Base-by-base conservation (phyloP, 2,888 invertebrate species). In the Chrysolina oricalcia region DNA sequence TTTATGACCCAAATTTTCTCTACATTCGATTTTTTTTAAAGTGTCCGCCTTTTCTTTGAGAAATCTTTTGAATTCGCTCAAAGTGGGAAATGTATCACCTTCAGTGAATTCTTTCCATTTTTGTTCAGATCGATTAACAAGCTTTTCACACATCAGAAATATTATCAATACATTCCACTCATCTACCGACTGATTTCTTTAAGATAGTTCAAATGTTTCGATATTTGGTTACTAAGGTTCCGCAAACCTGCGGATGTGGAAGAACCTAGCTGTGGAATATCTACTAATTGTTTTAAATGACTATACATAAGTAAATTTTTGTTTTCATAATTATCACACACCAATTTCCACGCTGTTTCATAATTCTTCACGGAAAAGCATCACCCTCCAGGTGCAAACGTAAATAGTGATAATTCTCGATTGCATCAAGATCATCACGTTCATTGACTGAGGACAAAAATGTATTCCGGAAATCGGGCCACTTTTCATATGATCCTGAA, bases 121-220 rank as follows among this genome's bases (percentile, higher is more conserved):
- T 17, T 50, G 46, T 43, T 71, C 59, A 59, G n/a, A 56, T 17
- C 43, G 53, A 3, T 27, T 23, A 21, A 35, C 70, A 40, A 70
- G 43, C 27, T 59, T 70, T 23, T 43, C 71, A 71, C 63, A 63
- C 19, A 71, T 50, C 8, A 71, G 19, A 50, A 64, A 64, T 46
- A 65, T 65, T 13, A 71, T n/a, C 27, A 71, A 10, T 19, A 64
- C 50, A 23, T 40, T 59, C 59, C 69, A 69, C 27, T 21, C 15
- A 13, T 59, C 43, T 2, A 62, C 62, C 8, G 48, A 40, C 50
- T 53, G 53, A 50, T 27, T 35, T 64, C 64, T 35, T 50, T 50
- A 17, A 71, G 59, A 27, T 40, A 21, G 17, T 64, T 63, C 40
- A 71, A 71, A 50, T 71, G 71, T 13, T 71, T 71, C 8, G 64